A percentile compares a stretch with the other conserved stretches of the same genome.
Evolutionary conservation across 2,888 invertebrate genomes (phyloP).

Genomic region (Antitype chi): DNA sequence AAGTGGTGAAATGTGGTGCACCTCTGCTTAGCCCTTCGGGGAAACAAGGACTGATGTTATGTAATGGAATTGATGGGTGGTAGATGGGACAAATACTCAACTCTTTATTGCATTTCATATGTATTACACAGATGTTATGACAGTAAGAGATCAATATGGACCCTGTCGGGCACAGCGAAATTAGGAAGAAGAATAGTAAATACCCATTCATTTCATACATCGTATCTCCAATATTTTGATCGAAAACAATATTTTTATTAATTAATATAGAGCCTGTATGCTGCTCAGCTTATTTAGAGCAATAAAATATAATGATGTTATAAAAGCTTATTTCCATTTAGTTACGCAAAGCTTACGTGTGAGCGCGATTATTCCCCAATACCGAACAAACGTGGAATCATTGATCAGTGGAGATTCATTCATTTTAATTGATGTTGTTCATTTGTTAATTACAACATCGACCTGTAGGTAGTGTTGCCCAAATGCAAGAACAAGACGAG

Average conservation of each 20-base stretch:
- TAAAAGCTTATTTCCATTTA: slow-evolving; percentile 35
- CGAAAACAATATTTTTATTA: not conserved
- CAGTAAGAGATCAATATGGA: too few relatives aligned
- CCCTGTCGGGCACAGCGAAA: too few relatives aligned
- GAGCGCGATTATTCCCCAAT: slow-evolving; percentile 1
- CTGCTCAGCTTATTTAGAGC: not conserved
- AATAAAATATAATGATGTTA: slow-evolving; percentile 6
- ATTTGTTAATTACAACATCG: slow-evolving; percentile 22
- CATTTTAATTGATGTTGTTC: slow-evolving; percentile 43
- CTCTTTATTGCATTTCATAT: too few relatives aligned
- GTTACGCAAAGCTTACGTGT: slow-evolving; percentile 11
- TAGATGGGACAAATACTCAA: too few relatives aligned
- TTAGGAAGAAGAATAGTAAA: not conserved
- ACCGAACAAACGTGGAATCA: slow-evolving; percentile 5
- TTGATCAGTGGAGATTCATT: slow-evolving; percentile 29
- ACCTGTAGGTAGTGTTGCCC: not conserved
- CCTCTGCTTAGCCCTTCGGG: too few relatives aligned
- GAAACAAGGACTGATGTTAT: too few relatives aligned
- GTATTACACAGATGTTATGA: too few relatives aligned
- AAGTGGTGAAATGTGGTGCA: too few relatives aligned
- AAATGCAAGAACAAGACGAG: too few relatives aligned
- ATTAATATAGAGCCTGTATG: not conserved
- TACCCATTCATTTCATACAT: not conserved
- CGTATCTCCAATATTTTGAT: not conserved
- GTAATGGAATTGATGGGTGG: too few relatives aligned